Base-by-base conservation (phyloP, 2,888 invertebrate species). In the Unio pictorum region DNA sequence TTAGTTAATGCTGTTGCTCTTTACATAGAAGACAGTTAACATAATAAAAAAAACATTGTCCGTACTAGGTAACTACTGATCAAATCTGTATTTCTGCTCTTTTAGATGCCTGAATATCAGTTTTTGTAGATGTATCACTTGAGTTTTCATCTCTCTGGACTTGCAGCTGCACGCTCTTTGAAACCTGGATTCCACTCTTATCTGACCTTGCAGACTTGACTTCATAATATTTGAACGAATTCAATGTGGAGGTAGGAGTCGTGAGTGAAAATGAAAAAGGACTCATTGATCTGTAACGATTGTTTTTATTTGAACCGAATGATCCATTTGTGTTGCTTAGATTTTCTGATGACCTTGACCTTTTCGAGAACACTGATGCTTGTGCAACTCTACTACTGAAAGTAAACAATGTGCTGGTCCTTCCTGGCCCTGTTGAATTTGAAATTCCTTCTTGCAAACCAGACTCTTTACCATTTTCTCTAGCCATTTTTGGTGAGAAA, bases 191-290 rank as follows among this genome's bases (percentile, higher is more conserved):
- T 15, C 45, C 45, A 45, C 45, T 15, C 4, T 45, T 45, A 15
- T 45, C 45, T 45, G 64, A 11, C 57, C 57, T 18, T 55, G n/a
- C 20, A 2, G 67, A 66, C 63, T 63, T 71, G 20, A 76, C 72
- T 64, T 84, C 83, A 28, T 82, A 71, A 68, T 84, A 82, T 69
- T 82, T 86, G 65, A 86, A 85, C 4, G 84, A 84, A 57, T 78
- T 82, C 54, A 86, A 69, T 23, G 81, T 74, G 3, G 83, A 79
- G 56, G 79, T 85, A 5, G 85, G 83, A 8, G 83, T 84, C 30
- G 83, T 79, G 23, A 84, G 73, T 8, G 85, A 83, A 65, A 83
- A 84, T 11, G 83, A 80, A 64, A 86, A 86, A 20, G 84, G 85
- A 66, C 80, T 82, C 18, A 76, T 68, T 2, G 71, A 65, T 55